Evolutionary conservation across 2,113 vertebrate species (phyloP).

Genomic region (Etheostoma spectabile): DNA sequence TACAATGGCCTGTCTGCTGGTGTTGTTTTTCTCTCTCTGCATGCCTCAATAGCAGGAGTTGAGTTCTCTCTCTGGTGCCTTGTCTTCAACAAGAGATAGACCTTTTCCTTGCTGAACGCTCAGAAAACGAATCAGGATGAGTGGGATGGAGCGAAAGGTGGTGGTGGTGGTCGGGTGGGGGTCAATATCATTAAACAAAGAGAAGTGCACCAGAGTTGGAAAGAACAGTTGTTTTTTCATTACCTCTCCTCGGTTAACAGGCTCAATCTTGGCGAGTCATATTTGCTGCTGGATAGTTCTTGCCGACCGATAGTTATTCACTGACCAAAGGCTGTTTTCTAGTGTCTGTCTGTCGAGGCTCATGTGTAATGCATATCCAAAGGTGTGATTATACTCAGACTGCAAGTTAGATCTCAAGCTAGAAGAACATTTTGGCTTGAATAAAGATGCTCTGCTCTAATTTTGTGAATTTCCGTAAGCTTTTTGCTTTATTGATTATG

Average conservation of each 20-base stretch:
- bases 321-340: not conserved
- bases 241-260: slow-evolving; percentile 11
- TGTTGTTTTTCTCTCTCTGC: not conserved
- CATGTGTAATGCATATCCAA: not conserved
- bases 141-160: slow-evolving; percentile 45
- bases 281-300: not conserved
- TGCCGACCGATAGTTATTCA: not conserved
- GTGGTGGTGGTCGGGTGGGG: too few relatives aligned
- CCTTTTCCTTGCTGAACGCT: slow-evolving; percentile 13
- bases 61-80: slow-evolving; percentile 15
- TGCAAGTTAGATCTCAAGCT: not conserved
- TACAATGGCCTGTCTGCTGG: not conserved
- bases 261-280: not conserved
- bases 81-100: slow-evolving; percentile 32
- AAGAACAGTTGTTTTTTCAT: not conserved
- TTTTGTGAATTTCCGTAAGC: not conserved
- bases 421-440: not conserved
- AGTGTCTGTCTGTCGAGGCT: not conserved
- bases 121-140: slow-evolving; percentile 34
- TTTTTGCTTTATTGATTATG: not conserved
- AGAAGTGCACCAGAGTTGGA: not conserved
- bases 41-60: slow-evolving; percentile 30
- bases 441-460: not conserved
- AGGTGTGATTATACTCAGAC: not conserved
- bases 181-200: slow-evolving; percentile 15